A percentile compares a stretch with the other conserved stretches of the same genome.
phyloP scores from a whole-genome alignment of 2,113 vertebrate genomes.

The Chaetodon auriga region DNA sequence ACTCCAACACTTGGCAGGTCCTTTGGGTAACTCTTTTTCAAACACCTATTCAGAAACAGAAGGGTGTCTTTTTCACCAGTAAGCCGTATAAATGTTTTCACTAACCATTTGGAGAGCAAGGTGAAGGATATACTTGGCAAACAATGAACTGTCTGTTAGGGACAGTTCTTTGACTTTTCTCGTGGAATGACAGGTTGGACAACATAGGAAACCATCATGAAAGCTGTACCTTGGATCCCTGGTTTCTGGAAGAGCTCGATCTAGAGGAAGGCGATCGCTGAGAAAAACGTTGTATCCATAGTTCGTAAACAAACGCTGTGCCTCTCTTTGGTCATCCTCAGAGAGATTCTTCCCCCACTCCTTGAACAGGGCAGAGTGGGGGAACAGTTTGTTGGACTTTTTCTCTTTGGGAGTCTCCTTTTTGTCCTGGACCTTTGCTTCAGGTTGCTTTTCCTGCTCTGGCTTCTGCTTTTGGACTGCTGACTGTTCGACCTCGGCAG shows the following conservation, averaged over 20 bases:
- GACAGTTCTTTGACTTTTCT: rapidly evolving
- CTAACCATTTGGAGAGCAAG: background rate
- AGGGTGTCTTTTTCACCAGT: background rate
- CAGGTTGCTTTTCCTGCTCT: background rate
- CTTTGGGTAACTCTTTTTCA: constrained; percentile 77
- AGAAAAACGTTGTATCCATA: constrained; percentile 83
- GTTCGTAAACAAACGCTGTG: constrained; percentile 68
- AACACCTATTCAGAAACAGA: constrained; percentile 71
- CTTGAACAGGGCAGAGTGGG: constrained; percentile 70
- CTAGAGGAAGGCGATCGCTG: constrained; percentile 77
- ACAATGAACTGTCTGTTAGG: background rate
- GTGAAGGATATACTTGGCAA: background rate
- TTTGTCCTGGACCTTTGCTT: background rate
- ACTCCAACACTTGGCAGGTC: constrained; percentile 84
- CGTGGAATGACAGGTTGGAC: background rate
- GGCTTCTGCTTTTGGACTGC: background rate
- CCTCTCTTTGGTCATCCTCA: constrained; percentile 76
- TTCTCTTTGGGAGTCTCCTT: constrained; percentile 9
- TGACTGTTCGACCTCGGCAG: background rate
- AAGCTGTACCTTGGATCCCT: constrained; percentile 64
- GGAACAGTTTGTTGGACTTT: constrained; percentile 70
- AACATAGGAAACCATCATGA: rapidly evolving
- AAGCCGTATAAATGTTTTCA: background rate
- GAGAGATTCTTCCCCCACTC: constrained; percentile 77
- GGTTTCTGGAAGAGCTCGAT: constrained; percentile 78